Evolutionary conservation across 2,888 invertebrate genomes (phyloP).

Genomic region (Standfussiana lucernea): DNA sequence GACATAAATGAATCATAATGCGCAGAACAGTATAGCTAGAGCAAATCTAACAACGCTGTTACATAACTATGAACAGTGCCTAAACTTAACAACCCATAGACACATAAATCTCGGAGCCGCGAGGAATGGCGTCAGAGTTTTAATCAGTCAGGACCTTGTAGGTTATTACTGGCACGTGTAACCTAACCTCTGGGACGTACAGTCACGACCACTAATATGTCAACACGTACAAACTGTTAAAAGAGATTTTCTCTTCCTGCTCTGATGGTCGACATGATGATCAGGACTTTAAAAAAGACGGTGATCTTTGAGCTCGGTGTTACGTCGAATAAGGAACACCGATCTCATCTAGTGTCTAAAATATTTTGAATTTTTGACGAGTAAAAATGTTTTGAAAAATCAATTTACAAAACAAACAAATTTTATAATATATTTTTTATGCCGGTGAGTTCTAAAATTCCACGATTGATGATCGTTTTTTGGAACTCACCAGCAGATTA

Average conservation of each 20-base stretch:
- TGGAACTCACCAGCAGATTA: too few relatives aligned
- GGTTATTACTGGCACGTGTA: slow-evolving; percentile 30
- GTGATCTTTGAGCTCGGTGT: too few relatives aligned
- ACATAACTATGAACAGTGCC: neutral
- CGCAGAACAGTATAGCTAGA: neutral
- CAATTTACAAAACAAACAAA: too few relatives aligned
- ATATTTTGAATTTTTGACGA: too few relatives aligned
- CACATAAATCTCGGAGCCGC: neutral
- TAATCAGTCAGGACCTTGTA: slow-evolving; percentile 37
- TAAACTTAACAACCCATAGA: neutral
- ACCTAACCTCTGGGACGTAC: neutral
- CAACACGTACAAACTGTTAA: neutral
- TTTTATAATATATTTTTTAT: too few relatives aligned
- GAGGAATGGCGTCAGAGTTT: slow-evolving; percentile 25
- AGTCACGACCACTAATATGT: neutral
- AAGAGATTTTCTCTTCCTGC: neutral
- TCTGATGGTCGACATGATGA: too few relatives aligned
- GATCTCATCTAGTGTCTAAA: too few relatives aligned
- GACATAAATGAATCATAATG: neutral
- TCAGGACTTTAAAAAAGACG: too few relatives aligned
- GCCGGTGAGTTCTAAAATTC: too few relatives aligned
- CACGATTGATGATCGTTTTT: too few relatives aligned
- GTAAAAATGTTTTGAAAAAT: too few relatives aligned
- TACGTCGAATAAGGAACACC: too few relatives aligned
- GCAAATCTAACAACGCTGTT: neutral